Conservation (phyloP, 2,888 invertebrate genomes). For the Eumacrocentrus americanus region DNA sequence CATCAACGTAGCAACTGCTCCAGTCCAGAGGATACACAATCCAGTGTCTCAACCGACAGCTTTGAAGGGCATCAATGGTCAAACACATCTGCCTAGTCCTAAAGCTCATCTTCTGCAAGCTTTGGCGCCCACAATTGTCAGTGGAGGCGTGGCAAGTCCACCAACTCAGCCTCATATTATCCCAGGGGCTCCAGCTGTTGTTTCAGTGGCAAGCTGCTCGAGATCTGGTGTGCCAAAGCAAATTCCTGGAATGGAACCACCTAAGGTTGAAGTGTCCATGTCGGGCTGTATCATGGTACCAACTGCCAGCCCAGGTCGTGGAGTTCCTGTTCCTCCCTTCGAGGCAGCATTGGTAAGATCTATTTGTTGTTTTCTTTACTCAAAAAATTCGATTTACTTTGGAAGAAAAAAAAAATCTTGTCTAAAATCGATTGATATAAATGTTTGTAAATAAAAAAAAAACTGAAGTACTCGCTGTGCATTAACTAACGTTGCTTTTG, state of each 20-base stretch:
- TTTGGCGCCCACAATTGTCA: constrained; percentile 62
- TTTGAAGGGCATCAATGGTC: constrained; percentile 55
- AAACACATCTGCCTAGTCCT: constrained; percentile 58
- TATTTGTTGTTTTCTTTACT: constrained; percentile 15
- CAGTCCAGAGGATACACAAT: constrained; percentile 49
- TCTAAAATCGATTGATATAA: too few species aligned
- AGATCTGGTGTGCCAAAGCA: constrained; percentile 32
- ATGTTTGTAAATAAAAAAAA: too few species aligned
- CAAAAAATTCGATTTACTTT: constrained; percentile 11
- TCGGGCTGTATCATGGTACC: constrained; percentile 66
- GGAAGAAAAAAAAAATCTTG: too few species aligned
- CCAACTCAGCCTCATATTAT: constrained; percentile 63
- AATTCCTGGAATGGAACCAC: constrained; percentile 62
- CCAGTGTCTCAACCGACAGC: constrained; percentile 47
- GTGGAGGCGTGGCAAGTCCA: constrained; percentile 66
- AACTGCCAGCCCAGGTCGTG: constrained; percentile 64
- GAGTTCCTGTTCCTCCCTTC: constrained; percentile 66
- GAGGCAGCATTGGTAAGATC: constrained; percentile 75
- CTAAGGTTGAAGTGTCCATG: constrained; percentile 65
- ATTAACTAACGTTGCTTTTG: constrained; percentile 50
- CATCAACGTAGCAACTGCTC: constrained; percentile 41
- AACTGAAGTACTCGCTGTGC: constrained; percentile 21
- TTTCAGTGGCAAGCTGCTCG: constrained; percentile 58
- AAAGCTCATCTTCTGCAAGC: constrained; percentile 61
- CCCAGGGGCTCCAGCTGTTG: constrained; percentile 61